A percentile compares a stretch with the other conserved stretches of the same genome.
Conservation (phyloP, 2,797 vertebrate species). For the Coluber constrictor region DNA sequence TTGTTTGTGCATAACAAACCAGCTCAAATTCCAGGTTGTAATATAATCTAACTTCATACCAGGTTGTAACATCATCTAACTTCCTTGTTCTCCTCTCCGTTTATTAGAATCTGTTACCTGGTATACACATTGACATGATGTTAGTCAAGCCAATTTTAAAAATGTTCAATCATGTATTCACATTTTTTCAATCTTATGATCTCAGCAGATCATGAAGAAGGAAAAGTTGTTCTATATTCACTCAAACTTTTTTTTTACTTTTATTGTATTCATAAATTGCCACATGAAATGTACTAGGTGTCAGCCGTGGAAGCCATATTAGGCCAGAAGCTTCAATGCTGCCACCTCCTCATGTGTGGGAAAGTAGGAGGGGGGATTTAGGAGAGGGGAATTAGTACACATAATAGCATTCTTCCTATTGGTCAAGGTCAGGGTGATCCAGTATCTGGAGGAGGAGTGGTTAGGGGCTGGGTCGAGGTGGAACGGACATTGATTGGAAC, state of each 20-base stretch:
- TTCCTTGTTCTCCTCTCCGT: neutral
- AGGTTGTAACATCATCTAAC: neutral
- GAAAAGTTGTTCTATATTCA: neutral
- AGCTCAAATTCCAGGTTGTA: neutral
- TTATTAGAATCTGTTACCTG: neutral
- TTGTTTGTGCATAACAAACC: neutral
- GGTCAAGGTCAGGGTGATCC: too few relatives aligned
- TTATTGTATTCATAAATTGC: neutral
- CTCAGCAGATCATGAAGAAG: neutral
- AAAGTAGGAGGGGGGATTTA: too few relatives aligned
- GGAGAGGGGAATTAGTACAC: too few relatives aligned
- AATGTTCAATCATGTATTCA: neutral
- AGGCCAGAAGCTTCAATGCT: too few relatives aligned
- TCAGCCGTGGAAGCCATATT: too few relatives aligned
- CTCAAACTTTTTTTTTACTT: neutral
- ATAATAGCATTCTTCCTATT: too few relatives aligned
- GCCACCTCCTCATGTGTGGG: too few relatives aligned
- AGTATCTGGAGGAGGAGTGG: too few relatives aligned
- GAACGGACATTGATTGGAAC: too few relatives aligned
- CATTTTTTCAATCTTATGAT: neutral
- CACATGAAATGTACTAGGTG: neutral
- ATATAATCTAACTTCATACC: neutral
- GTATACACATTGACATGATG: neutral
- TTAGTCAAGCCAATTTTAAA: neutral
- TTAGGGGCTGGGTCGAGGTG: too few relatives aligned